Percentiles rank a stretch among this genome's conserved stretches.
Evolutionary conservation across 2,888 invertebrate genomes (phyloP).

Genomic region (Artemia sinica): DNA sequence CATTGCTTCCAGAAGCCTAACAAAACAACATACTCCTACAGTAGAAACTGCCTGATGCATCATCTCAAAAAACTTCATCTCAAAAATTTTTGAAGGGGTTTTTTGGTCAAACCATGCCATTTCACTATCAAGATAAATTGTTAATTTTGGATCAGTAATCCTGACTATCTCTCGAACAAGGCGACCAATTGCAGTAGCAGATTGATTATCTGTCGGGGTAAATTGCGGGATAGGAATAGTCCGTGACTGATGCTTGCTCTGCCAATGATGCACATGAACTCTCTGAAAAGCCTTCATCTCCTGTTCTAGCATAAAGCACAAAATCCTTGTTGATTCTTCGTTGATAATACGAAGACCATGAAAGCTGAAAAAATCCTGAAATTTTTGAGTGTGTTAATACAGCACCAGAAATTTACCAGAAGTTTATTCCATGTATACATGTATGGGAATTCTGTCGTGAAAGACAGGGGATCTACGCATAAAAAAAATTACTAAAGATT

Average conservation of each 20-base stretch:
- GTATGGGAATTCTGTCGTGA: too few species aligned
- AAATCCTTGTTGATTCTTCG: constrained; percentile 40
- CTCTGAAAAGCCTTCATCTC: constrained; percentile 69
- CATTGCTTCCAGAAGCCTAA: constrained; percentile 72
- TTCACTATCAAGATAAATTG: constrained; percentile 62
- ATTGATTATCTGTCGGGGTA: constrained; percentile 41
- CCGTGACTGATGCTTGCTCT: constrained; percentile 51
- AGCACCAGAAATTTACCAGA: too few species aligned
- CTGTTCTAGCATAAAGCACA: constrained; percentile 76
- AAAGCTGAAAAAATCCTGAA: constrained; percentile 72
- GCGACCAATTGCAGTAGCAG: constrained; percentile 76
- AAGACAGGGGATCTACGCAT: too few species aligned
- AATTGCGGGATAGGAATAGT: constrained; percentile 53
- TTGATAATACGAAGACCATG: constrained; percentile 48
- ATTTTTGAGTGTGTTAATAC: neutral
- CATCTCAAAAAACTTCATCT: constrained; percentile 58
- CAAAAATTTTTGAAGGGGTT: constrained; percentile 57
- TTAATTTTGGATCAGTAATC: constrained; percentile 64
- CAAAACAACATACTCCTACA: constrained; percentile 72
- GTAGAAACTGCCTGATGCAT: constrained; percentile 64
- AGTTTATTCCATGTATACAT: too few species aligned
- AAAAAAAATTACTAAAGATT: too few species aligned
- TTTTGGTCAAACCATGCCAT: constrained; percentile 82
- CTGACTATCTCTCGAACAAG: constrained; percentile 70
- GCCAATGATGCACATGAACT: constrained; percentile 46